Conservation (phyloP, 1,140 invertebrate species). For the Atta colombica region DNA sequence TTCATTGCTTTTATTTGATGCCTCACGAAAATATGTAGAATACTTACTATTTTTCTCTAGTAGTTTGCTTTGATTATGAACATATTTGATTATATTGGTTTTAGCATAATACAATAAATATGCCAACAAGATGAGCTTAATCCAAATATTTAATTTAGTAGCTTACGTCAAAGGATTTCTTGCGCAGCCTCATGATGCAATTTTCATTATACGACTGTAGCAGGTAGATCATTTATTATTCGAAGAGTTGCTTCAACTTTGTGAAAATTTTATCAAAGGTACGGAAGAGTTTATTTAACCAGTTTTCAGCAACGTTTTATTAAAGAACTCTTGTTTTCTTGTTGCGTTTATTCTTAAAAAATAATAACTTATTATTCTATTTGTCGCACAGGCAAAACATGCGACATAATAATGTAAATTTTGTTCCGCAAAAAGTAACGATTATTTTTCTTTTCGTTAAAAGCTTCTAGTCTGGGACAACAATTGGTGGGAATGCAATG, state of each 20-base stretch:
- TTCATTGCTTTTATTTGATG: neutral
- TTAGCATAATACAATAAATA: conserved; percentile 24
- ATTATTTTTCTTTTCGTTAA: neutral
- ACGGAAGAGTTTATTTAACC: conserved; percentile 10
- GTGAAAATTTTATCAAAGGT: conserved; percentile 68
- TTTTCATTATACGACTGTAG: conserved; percentile 53
- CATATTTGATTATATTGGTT: neutral
- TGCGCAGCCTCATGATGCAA: conserved; percentile 60
- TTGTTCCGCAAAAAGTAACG: neutral
- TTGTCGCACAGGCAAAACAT: neutral
- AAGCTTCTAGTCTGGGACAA: neutral
- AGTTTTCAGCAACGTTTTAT: conserved; percentile 34
- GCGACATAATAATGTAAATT: neutral
- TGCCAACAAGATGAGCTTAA: conserved; percentile 57
- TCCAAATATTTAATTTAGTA: conserved; percentile 62
- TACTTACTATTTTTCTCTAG: neutral
- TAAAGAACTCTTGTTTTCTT: conserved; percentile 21
- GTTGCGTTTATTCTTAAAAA: neutral
- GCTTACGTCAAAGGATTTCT: conserved; percentile 67
- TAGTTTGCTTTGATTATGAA: conserved; percentile 11
- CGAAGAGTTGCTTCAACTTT: conserved; percentile 26
- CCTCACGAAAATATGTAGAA: neutral
- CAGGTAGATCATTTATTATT: conserved; percentile 64
- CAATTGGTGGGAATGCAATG: neutral
- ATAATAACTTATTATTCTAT: neutral